Evolutionary conservation across 2,888 invertebrate species (phyloP), one percentile per base, ranked within the genome.

Genomic region (Periphyllus acericola): DNA sequence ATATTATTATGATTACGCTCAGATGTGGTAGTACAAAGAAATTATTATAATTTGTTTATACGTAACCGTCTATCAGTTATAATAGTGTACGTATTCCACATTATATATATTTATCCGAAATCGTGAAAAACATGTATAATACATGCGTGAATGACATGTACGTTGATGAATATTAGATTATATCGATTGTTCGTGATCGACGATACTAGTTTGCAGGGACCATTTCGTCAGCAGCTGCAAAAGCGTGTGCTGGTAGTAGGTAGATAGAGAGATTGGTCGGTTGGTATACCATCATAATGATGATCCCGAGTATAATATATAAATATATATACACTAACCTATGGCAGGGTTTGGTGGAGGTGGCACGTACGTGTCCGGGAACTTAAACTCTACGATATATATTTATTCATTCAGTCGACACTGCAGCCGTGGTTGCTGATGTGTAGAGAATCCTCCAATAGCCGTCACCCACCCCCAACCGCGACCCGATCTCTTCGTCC

Each of bases 381-480:
- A 81, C 68, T 68, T 68, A 81, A 81, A 81, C 66, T 46, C 46
- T 29, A 81, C 46, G 46, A 46, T 66, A 66, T 80, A 66, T 66
- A 80, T 80, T 80, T 80, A 80, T 82, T 82, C 71, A 71, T 71
- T 71, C 81, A 32, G 46, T 82, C 81, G 46, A 82, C 68, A 46
- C 68, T 11, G 46, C n/a, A 21, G n/a, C 36, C 80, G 36, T 9
- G 36, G 66, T 80, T 17, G 79, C 79, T 79, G 79, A 79, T 60
- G 60, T 79, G 55, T 55, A 25, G 52, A 79, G 19, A 3, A 55
- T 19, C 55, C 55, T 17, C 55, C 21, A 19, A 14, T n/a, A 25
- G 66, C 66, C n/a, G 3, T 9, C 66, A 3, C 4, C 25, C n/a
- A 17, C 8, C 1, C 5, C 66, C 66, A 6, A 66, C 3, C 25